phyloP scores from a whole-genome alignment of 2,888 invertebrate genomes.

The Pristionchus entomophagus region DNA sequence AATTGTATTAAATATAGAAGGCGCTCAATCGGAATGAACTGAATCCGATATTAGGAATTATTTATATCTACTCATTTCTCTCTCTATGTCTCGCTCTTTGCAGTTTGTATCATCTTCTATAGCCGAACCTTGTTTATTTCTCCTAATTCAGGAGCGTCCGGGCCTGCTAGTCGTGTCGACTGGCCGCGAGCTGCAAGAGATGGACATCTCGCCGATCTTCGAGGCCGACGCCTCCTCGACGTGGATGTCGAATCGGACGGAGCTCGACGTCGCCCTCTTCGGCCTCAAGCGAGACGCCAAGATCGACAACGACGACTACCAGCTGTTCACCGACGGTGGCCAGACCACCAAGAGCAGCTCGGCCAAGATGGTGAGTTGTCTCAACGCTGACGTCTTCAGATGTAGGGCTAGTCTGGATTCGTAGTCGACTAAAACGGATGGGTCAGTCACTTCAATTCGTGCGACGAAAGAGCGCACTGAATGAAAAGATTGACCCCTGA shows the following conservation, averaged over 20 bases:
- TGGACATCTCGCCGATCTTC: slow-evolving; percentile 93
- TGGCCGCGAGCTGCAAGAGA: slow-evolving; percentile 95
- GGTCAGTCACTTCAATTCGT: too few relatives aligned
- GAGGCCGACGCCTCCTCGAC: slow-evolving; percentile 84
- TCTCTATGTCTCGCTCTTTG: too few relatives aligned
- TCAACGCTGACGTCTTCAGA: not conserved
- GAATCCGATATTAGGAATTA: too few relatives aligned
- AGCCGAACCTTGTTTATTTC: too few relatives aligned
- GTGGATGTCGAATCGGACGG: slow-evolving; percentile 95
- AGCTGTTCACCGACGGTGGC: slow-evolving; percentile 61
- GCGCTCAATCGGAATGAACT: too few relatives aligned
- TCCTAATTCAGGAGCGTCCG: slow-evolving; percentile 79
- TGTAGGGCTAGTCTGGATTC: too few relatives aligned
- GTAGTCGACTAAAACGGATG: too few relatives aligned
- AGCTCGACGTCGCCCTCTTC: slow-evolving; percentile 86
- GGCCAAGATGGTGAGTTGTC: slow-evolving; percentile 60
- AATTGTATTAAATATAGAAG: too few relatives aligned
- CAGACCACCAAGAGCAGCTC: slow-evolving; percentile 50
- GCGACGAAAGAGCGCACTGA: too few relatives aligned
- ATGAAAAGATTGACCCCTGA: too few relatives aligned
- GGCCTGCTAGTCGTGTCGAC: slow-evolving; percentile 91
- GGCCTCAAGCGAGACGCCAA: slow-evolving; percentile 52
- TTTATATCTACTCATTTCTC: too few relatives aligned
- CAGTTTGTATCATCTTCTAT: too few relatives aligned
- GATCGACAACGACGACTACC: slow-evolving; percentile 75